A percentile compares a stretch with the other conserved stretches of the same genome.
Evolutionary conservation across 2,888 invertebrate genomes (phyloP).

Genomic region (Mesochorus sp.): DNA sequence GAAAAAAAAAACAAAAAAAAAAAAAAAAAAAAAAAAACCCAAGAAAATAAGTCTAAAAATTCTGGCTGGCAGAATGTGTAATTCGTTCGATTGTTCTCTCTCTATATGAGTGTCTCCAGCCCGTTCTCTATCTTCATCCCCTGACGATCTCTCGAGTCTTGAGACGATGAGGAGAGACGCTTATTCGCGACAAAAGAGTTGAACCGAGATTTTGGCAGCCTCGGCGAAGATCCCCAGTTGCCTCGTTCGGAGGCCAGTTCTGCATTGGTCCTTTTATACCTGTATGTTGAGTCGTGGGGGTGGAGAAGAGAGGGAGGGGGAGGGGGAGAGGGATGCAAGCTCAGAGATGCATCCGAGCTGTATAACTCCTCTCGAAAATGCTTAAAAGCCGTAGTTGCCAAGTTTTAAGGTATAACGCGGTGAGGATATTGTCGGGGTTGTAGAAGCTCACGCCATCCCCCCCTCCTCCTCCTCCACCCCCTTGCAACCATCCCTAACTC

Average conservation of each 20-base stretch:
- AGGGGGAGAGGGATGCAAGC: not conserved
- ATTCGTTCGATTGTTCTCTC: constrained; percentile 21
- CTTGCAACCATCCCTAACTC: not conserved
- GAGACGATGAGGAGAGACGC: not conserved
- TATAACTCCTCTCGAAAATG: constrained; percentile 58
- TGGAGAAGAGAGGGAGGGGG: not conserved
- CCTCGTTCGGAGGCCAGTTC: not conserved
- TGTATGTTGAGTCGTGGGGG: not conserved
- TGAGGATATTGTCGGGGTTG: constrained; percentile 53
- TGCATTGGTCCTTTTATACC: constrained; percentile 1
- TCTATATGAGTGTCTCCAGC: not conserved
- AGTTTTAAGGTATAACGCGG: constrained; percentile 66
- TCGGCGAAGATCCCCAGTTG: not conserved
- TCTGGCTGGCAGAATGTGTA: not conserved
- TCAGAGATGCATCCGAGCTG: constrained; percentile 2
- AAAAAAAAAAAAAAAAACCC: too few relatives aligned
- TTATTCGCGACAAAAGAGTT: constrained; percentile 22
- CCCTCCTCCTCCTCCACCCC: not conserved
- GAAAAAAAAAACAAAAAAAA: not conserved
- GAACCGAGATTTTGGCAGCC: constrained; percentile 46
- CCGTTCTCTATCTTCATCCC: not conserved
- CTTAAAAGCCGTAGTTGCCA: constrained; percentile 69
- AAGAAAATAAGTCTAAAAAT: not conserved
- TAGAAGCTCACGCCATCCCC: constrained; percentile 41
- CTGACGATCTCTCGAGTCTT: not conserved